These are phyloP conservation scores for Cariama cristata DNA, from an alignment of 2,113 vertebrate species.

Conservation along the genomic window DNA sequence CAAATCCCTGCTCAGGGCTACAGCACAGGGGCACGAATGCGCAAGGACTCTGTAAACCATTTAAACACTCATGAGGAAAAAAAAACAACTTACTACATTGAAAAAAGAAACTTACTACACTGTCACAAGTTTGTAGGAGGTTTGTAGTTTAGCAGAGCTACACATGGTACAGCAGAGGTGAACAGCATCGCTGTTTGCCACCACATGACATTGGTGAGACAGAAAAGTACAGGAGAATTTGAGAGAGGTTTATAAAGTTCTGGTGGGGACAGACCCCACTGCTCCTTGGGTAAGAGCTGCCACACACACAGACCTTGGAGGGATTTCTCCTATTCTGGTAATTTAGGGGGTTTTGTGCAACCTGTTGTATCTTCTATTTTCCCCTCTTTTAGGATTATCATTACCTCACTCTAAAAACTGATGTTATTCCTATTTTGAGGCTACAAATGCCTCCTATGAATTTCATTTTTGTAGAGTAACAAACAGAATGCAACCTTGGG, in stretches of 20 bases:
- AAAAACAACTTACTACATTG: rapidly evolving
- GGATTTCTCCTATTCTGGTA: not conserved
- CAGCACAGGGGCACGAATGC: rapidly evolving
- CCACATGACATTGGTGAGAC: rapidly evolving
- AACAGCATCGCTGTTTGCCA: not conserved
- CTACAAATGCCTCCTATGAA: not conserved
- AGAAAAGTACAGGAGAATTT: not conserved
- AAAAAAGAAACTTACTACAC: not conserved
- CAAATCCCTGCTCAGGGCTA: not conserved
- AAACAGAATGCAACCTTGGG: not conserved
- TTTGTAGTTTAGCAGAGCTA: not conserved
- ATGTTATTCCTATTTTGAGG: not conserved
- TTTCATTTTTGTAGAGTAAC: not conserved
- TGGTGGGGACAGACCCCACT: not conserved
- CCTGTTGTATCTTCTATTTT: not conserved
- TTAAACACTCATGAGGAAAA: not conserved
- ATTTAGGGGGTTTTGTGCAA: not conserved
- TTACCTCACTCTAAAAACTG: not conserved
- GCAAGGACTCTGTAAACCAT: not conserved
- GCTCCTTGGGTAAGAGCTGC: not conserved
- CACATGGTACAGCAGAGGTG: not conserved
- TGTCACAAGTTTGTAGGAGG: not conserved
- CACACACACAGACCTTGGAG: not conserved
- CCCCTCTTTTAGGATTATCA: not conserved
- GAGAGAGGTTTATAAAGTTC: not conserved